Base-by-base conservation (phyloP, 2,888 invertebrate species). In the Drosophila kuntzei region DNA sequence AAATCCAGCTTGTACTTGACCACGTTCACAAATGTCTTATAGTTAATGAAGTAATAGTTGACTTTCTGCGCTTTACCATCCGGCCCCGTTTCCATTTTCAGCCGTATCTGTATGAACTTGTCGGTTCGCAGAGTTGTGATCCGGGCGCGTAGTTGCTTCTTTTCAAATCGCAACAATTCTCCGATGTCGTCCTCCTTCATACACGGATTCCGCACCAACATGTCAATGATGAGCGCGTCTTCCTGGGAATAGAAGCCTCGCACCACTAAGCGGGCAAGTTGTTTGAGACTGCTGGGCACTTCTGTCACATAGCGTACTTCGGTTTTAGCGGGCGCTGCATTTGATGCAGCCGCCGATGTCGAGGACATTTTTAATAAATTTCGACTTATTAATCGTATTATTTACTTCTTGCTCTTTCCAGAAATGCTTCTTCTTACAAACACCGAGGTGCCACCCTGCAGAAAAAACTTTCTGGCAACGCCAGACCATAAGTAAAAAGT, bases 41-140 rank as follows among this genome's bases (percentile, higher is more conserved):
- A 99, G 93, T 98, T 98, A 82, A 99, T 98, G 90, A 98, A 99
- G 92, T 98, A 99, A 92, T 98, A 99, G 92, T 98, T 98, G 18
- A 98, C 98, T 93, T 98, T 97, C 89, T 97, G 98, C 32, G 98
- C 97, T 93, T 98, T 98, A 4, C 98, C 98, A 93, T 99, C 98
- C 0, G 95, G 94, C 36, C 94, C 98, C 58, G 98, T 98, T 93
- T 98, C 98, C 96, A 98, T 98, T 93, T 97, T 95, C 84, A 98
- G 93, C 82, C 97, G 94, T 32, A 97, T 96, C 94, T 97, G 97
- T 74, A 98, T 96, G 89, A 99, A 98, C 93, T 98, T 98, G 91
- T 99, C 99, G 90, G 95, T 97, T 91, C 96, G 96, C 67, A 99
- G 92, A 0, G 95, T 95, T 0, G 97, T 94, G 92, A 99, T 96